Conservation (phyloP, 2,888 invertebrate species). For the Cephus pygmeus region DNA sequence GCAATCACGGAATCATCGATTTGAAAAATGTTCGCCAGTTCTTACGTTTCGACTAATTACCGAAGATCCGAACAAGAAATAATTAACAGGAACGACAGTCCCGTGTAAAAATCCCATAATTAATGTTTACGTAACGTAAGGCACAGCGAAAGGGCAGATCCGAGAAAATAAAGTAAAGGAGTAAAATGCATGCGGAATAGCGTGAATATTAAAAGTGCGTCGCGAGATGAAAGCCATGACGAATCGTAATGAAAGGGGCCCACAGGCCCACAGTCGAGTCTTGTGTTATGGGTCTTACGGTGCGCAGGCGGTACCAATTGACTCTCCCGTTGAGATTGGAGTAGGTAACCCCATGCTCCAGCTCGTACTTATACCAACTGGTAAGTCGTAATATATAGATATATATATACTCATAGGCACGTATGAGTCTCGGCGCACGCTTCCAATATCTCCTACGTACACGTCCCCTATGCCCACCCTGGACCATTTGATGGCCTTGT, state of each 20-base stretch:
- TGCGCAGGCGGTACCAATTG: slow-evolving; percentile 45
- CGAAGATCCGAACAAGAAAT: neutral
- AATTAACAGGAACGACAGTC: neutral
- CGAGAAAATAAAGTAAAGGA: neutral
- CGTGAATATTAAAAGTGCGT: slow-evolving; percentile 32
- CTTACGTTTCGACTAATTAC: neutral
- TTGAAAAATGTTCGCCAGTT: neutral
- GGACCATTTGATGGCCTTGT: neutral
- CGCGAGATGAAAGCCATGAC: slow-evolving; percentile 52
- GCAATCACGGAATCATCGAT: neutral
- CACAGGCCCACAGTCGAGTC: slow-evolving; percentile 39
- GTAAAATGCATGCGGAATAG: neutral
- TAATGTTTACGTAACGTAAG: neutral
- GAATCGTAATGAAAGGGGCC: slow-evolving; percentile 56
- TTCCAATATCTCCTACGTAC: neutral
- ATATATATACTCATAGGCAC: neutral
- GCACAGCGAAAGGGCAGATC: neutral
- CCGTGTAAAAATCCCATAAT: neutral
- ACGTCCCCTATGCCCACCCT: neutral
- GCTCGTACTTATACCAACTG: neutral
- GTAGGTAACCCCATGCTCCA: slow-evolving; percentile 23
- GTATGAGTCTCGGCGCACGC: neutral
- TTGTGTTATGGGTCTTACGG: slow-evolving; percentile 37
- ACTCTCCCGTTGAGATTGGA: slow-evolving; percentile 40
- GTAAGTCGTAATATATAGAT: neutral